phyloP scores from a whole-genome alignment of 53 echinoderm and acorn worm genomes.

The Paracentrotus lividus region DNA sequence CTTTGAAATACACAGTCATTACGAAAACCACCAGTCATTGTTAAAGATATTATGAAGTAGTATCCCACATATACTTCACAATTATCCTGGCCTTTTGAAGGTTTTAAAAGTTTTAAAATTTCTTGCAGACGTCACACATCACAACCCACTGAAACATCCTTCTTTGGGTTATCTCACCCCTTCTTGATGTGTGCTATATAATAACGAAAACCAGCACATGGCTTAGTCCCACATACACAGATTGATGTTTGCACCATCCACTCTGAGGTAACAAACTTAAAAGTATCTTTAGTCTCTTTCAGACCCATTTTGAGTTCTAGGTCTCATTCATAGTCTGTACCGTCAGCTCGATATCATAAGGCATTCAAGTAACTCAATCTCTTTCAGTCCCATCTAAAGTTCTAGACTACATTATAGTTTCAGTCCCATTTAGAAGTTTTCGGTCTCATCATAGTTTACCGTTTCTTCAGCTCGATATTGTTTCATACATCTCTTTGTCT shows the following conservation, averaged over 20 bases:
- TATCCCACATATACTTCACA: no score
- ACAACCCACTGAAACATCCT: neutral
- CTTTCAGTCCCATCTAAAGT: conserved; percentile 90
- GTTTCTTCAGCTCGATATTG: conserved; percentile 84
- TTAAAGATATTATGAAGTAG: no score
- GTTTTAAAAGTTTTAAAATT: no score
- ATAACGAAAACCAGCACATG: neutral
- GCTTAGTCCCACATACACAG: neutral
- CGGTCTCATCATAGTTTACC: conserved; percentile 74
- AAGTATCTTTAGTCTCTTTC: no score
- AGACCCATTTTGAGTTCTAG: conserved; percentile 92
- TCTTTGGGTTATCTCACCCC: neutral
- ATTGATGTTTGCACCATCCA: neutral
- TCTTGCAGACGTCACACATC: no score
- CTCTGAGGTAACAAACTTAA: neutral
- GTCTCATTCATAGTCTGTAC: conserved; percentile 80
- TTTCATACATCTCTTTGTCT: conserved; percentile 86
- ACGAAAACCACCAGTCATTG: no score
- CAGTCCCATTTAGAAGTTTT: conserved; percentile 94
- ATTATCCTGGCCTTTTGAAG: no score
- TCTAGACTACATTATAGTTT: conserved; percentile 61
- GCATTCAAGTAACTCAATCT: no score
- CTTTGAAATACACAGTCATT: no score
- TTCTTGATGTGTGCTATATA: neutral
- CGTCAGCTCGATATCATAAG: conserved; percentile 84